Evolutionary conservation across 2,797 vertebrate genomes (phyloP), one percentile per base, ranked within the genome.

Genomic region (Labroides dimidiatus): DNA sequence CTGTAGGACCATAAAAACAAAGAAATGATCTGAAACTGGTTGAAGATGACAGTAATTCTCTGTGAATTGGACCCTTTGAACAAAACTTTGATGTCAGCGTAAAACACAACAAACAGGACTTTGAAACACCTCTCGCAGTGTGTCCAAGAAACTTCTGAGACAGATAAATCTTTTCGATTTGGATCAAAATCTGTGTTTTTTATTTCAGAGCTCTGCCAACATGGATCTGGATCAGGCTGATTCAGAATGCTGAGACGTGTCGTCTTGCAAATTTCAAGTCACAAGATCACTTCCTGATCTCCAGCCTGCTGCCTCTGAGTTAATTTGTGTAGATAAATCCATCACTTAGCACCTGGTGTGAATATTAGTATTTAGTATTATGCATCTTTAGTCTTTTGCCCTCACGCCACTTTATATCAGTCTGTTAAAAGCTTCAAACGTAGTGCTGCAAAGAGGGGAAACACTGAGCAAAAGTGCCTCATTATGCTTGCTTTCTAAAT

Each of bases 401-500:
- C 43, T 39, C 2, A 19, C 2, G 0, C 36, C 70, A 19, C 57
- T 84, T 79, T 57, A 64, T 49, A 17, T 5, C 58, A 36, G 53
- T 66, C 60, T 70, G 77, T 84, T 79, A 84, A 66, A 60, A 17
- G 69, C 71, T 71, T 58, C 27, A 11, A 9, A 72, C 65, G 12
- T 39, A 16, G 54, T 10, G 69, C 77, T 82, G 0, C 48, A 24
- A 60, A 47, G 69, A 21, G 44, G 57, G 51, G 66, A 70, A 68
- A 69, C 16, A 60, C 66, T 20, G 63, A 15, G 73, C 64, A 64
- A 81, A 82, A 82, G 72, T 68, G 75, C 76, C 82, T 90, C 80
- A 85, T 91, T 89, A 88, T 51, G 14, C 49, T 63, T 80, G 67
- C 81, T 84, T 83, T 85, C 74, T 72, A 89, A 87, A 88, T 89